Conservation (phyloP, 2,888 invertebrate species). For the Sipha maydis region DNA sequence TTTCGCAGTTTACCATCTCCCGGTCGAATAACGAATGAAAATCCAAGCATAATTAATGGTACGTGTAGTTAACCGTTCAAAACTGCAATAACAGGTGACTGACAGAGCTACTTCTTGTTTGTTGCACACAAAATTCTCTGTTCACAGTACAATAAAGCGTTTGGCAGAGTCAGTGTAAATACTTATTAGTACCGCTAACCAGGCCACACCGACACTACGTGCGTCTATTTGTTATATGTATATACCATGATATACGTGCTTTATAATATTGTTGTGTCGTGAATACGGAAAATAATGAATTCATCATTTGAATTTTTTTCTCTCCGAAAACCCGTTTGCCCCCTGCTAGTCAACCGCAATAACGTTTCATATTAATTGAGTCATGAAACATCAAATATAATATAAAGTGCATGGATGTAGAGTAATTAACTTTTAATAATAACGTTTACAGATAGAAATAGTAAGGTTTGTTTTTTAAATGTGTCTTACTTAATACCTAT, state of each 20-base stretch:
- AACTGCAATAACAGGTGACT: too few relatives aligned
- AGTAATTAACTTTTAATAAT: conserved; percentile 11
- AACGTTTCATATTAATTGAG: neutral
- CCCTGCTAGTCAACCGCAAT: neutral
- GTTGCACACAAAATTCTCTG: neutral
- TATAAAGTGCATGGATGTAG: too few relatives aligned
- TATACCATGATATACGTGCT: neutral
- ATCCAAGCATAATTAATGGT: too few relatives aligned
- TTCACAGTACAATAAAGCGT: neutral
- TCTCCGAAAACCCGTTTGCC: neutral
- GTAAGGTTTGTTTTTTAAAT: neutral
- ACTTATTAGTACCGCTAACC: neutral
- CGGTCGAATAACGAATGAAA: too few relatives aligned
- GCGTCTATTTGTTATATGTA: neutral
- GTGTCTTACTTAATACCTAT: neutral
- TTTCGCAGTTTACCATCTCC: too few relatives aligned
- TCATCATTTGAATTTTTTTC: neutral
- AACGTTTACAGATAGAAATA: neutral
- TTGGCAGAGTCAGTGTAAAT: neutral
- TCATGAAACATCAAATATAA: neutral
- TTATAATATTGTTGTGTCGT: neutral
- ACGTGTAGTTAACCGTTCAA: too few relatives aligned
- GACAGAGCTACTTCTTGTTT: too few relatives aligned
- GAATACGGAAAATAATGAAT: neutral
- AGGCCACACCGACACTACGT: neutral